These are phyloP conservation scores for Philereme transversata DNA, from an alignment of 2,888 invertebrate genomes.

Conservation along the genomic window DNA sequence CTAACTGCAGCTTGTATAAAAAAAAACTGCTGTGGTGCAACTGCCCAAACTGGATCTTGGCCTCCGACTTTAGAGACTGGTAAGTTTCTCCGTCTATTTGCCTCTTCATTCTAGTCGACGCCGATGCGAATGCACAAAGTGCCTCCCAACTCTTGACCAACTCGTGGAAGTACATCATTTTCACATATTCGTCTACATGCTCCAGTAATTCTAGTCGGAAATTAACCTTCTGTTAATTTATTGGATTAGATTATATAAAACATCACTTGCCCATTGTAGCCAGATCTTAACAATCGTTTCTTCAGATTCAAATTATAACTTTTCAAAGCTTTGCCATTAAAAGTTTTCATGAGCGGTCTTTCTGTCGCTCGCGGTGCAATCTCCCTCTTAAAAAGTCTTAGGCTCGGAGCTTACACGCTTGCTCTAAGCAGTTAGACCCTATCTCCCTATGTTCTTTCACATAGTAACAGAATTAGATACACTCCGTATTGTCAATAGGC, in stretches of 20 bases:
- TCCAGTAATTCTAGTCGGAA: background rate
- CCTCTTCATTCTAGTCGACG: too few species aligned
- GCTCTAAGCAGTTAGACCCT: constrained; percentile 35
- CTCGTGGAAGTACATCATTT: too few species aligned
- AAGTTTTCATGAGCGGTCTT: constrained; percentile 39
- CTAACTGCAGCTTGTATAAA: too few species aligned
- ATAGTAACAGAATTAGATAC: constrained; percentile 64
- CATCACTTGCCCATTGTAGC: constrained; percentile 17
- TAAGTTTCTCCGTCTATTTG: too few species aligned
- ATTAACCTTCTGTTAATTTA: background rate
- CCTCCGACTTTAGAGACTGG: too few species aligned
- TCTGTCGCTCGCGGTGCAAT: constrained; percentile 28
- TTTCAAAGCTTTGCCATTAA: constrained; percentile 38
- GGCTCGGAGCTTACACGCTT: constrained; percentile 3
- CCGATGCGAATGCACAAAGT: too few species aligned
- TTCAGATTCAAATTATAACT: constrained; percentile 37
- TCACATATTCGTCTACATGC: too few species aligned
- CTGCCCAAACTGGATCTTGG: too few species aligned
- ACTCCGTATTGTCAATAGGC: constrained; percentile 69
- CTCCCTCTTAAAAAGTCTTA: constrained; percentile 5
- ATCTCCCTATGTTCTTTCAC: constrained; percentile 40
- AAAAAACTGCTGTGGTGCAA: too few species aligned
- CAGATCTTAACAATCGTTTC: constrained; percentile 33
- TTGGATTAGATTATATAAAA: background rate
- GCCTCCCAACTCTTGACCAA: too few species aligned